Evolutionary conservation across 1,140 invertebrate species (phyloP).

Genomic region (Oncopeltus fasciatus): DNA sequence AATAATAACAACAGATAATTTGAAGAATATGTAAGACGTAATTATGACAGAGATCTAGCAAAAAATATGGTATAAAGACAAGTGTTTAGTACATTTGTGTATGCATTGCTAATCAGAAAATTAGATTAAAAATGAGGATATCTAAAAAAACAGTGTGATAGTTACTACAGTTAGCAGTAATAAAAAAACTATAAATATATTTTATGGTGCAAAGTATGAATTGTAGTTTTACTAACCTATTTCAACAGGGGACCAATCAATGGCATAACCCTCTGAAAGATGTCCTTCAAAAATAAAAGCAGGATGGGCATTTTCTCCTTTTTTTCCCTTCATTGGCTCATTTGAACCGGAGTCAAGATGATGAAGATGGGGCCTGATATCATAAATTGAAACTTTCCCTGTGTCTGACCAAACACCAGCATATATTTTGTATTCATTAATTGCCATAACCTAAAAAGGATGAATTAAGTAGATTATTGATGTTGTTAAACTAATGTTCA

Average conservation of each 20-base stretch:
- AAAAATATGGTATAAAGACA: no score
- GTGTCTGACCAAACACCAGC: conserved; percentile 88
- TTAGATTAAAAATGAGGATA: no score
- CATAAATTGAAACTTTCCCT: conserved; percentile 81
- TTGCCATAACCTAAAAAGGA: conserved; percentile 37
- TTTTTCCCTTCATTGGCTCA: conserved; percentile 20
- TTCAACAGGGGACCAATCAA: conserved; percentile 79
- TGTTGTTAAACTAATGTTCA: background rate
- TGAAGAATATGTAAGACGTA: no score
- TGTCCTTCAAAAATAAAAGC: conserved; percentile 83
- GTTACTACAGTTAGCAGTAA: no score
- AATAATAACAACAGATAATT: no score
- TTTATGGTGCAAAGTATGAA: conserved; percentile 9
- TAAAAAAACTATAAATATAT: conserved; percentile 7
- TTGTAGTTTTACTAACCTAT: no score
- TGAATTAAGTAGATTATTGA: background rate
- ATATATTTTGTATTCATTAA: conserved; percentile 35
- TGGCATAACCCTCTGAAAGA: conserved; percentile 78
- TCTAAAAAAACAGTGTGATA: no score
- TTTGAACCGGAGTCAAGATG: conserved; percentile 40
- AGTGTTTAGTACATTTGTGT: no score
- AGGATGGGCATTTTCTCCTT: conserved; percentile 39
- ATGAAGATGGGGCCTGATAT: conserved; percentile 63
- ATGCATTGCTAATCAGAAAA: no score
- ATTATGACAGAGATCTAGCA: no score